Evolutionary conservation across 2,888 invertebrate species (phyloP).

Genomic region (Chrysolina oricalcia): DNA sequence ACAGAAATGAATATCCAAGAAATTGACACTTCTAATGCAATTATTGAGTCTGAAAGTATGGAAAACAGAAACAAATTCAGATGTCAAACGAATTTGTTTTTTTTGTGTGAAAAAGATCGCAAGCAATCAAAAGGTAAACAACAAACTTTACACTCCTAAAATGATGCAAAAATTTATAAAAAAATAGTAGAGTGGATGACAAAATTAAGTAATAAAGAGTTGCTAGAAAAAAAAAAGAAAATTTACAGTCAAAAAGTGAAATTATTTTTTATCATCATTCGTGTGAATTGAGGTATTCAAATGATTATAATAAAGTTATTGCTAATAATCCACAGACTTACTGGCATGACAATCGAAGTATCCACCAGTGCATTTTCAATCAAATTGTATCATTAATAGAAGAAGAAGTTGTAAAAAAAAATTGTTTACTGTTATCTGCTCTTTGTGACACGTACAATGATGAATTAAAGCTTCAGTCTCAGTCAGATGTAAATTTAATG

Average conservation of each 20-base stretch:
- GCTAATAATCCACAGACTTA: constrained; percentile 40
- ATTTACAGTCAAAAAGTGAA: constrained; percentile 40
- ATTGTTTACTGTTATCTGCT: constrained; percentile 36
- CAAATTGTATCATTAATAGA: constrained; percentile 29
- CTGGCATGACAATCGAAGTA: constrained; percentile 38
- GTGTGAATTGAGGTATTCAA: constrained; percentile 40
- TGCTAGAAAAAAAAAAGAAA: constrained; percentile 41
- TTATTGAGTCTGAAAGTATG: too few relatives aligned
- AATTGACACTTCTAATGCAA: constrained; percentile 28
- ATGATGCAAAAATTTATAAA: too few relatives aligned
- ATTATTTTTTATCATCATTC: constrained; percentile 44
- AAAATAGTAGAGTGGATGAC: too few relatives aligned
- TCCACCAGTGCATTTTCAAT: constrained; percentile 31
- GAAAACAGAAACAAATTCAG: constrained; percentile 30
- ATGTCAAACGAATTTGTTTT: constrained; percentile 32
- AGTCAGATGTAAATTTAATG: constrained; percentile 37
- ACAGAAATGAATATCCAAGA: constrained; percentile 32
- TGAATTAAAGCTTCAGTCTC: too few relatives aligned
- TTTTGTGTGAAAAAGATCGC: too few relatives aligned
- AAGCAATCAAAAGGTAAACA: too few relatives aligned
- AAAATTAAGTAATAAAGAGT: constrained; percentile 32
- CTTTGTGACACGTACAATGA: constrained; percentile 44
- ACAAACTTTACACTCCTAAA: too few relatives aligned
- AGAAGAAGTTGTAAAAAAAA: constrained; percentile 27
- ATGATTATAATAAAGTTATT: constrained; percentile 38